A percentile compares a stretch with the other conserved stretches of the same genome.
These are phyloP conservation scores for Chelon labrosus DNA, from an alignment of 2,797 vertebrate species.

Conservation along the genomic window DNA sequence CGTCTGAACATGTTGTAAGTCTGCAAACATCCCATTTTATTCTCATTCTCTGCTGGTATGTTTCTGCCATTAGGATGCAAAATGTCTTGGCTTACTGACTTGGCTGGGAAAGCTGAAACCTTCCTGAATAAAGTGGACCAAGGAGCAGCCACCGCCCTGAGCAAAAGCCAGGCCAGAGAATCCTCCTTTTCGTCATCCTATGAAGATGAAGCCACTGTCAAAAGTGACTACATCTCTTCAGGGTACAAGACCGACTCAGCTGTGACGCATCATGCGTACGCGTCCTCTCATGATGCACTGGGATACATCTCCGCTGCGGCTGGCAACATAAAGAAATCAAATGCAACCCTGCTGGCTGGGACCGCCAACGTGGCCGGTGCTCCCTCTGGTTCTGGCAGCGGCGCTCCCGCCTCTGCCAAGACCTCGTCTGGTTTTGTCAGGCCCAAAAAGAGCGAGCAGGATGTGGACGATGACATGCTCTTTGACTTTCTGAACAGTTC, in stretches of 20 bases:
- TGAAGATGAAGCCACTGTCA: constrained; percentile 60
- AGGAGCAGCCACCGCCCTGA: constrained; percentile 94
- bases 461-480: constrained; percentile 94
- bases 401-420: constrained; percentile 72
- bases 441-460: constrained; percentile 91
- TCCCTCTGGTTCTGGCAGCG: constrained; percentile 63
- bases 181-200: constrained; percentile 68
- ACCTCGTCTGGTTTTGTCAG: constrained; percentile 91
- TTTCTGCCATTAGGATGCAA: constrained; percentile 53
- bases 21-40: not conserved
- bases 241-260: constrained; percentile 41
- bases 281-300: constrained; percentile 71
- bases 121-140: constrained; percentile 97
- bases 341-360: constrained; percentile 86
- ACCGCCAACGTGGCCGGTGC: constrained; percentile 80
- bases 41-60: constrained; percentile 3
- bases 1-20: not conserved
- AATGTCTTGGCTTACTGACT: constrained; percentile 97
- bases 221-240: constrained; percentile 65
- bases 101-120: constrained; percentile 96
- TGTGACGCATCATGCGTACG: constrained; percentile 69
- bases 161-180: constrained; percentile 63
- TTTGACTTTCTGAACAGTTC: constrained; percentile 99
- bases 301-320: constrained; percentile 90
- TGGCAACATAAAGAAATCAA: constrained; percentile 91